Evolutionary conservation across 2,113 vertebrate species (phyloP), one percentile per base, ranked within the genome.

Genomic region (Sinocyclocheilus anophthalmus): DNA sequence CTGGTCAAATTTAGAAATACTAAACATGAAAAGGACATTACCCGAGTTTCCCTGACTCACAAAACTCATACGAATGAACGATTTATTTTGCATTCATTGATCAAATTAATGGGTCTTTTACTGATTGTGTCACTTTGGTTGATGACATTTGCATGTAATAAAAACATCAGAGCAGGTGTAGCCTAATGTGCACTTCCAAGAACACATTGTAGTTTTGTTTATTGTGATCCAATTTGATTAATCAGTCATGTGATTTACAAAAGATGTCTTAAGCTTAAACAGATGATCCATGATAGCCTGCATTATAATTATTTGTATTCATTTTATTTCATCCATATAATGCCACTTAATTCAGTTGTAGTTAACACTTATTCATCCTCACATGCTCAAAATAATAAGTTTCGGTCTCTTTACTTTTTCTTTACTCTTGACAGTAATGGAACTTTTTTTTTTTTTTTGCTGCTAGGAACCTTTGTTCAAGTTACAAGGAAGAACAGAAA

Each of bases 101-200:
- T 18, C 22, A 50, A 76, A 24, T 22, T 16, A 42, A 4, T 16
- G 42, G 26, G 9, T 59, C 37, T 59, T 73, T 59, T 6, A 13
- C 6, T 67, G 20, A 9, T 67, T 61, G 30, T 42, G 77, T 80
- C 26, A 59, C 18, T 7, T 42, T 85, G 33, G 48, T 67, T 76
- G 48, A 61, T 77, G 20, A 10, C 16, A 42, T 63, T 75, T 63
- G 33, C 18, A 75, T 76, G 75, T 75, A 86, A 67, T 84, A n/a
- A 72, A 5, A 69, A 9, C 65, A 37, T 42, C 42, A 8, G 7
- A 45, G 45, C 22, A 53, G 61, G 16, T 12, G 80, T 63, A 33
- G 30, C 30, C 30, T 33, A 63, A 50, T 20, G 12, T 1, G 24
- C 3, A 65, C 78, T 24, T 61, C 0, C 24, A 82, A 69, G 9